Percentiles rank a stretch among this genome's conserved stretches.
Conservation (phyloP, 1,140 invertebrate species). For the Oncopeltus fasciatus region DNA sequence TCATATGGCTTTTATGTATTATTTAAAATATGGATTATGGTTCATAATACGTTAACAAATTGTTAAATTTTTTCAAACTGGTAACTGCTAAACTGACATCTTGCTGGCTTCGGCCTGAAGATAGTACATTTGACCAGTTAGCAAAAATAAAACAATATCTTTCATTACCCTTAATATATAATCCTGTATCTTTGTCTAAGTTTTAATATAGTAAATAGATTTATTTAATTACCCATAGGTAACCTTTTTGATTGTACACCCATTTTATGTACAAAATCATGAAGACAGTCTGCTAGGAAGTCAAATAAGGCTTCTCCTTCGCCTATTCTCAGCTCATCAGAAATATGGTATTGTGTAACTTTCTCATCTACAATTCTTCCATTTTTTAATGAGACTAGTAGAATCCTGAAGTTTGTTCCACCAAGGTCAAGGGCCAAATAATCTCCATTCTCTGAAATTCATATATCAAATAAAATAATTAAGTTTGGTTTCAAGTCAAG, state of each 20-base stretch:
- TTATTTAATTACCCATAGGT: neutral
- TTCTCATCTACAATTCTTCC: slow-evolving; percentile 28
- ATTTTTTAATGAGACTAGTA: slow-evolving; percentile 43
- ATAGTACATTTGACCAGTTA: too few species aligned
- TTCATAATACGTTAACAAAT: too few species aligned
- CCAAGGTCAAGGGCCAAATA: slow-evolving; percentile 65
- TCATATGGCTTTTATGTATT: too few species aligned
- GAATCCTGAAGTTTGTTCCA: slow-evolving; percentile 65
- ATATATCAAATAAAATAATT: slow-evolving; percentile 5
- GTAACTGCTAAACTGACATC: too few species aligned
- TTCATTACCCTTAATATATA: too few species aligned
- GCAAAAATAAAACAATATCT: too few species aligned
- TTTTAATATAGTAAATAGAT: too few species aligned
- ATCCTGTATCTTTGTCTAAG: too few species aligned
- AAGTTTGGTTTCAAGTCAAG: too few species aligned
- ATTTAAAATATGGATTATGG: too few species aligned
- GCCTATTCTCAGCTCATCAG: slow-evolving; percentile 35
- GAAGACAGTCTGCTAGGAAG: slow-evolving; percentile 58
- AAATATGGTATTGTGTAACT: slow-evolving; percentile 37
- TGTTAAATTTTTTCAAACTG: too few species aligned
- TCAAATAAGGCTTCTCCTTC: slow-evolving; percentile 53
- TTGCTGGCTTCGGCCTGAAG: too few species aligned
- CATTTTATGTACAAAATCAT: slow-evolving; percentile 42
- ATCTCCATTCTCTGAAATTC: slow-evolving; percentile 44
- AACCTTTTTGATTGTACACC: slow-evolving; percentile 7